Evolutionary conservation across 2,888 invertebrate genomes (phyloP).

Genomic region (Patella ulyssiponensis): DNA sequence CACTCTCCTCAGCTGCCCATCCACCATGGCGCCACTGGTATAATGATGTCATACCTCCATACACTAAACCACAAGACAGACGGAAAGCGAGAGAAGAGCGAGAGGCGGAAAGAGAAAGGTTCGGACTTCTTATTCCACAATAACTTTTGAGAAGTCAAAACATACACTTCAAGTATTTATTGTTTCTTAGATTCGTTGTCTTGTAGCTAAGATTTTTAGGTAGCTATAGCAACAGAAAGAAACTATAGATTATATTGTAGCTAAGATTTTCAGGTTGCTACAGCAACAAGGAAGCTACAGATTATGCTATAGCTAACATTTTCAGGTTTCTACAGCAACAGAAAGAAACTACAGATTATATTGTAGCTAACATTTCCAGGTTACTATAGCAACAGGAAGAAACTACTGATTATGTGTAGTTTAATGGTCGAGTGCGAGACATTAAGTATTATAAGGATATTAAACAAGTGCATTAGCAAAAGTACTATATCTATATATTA

Average conservation of each 20-base stretch:
- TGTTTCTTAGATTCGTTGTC: too few species aligned
- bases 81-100: slow-evolving; percentile 64
- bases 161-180: too few species aligned
- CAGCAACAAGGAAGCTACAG: slow-evolving; percentile 61
- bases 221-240: slow-evolving; percentile 20
- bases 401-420: slow-evolving; percentile 40
- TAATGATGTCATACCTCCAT: slow-evolving; percentile 66
- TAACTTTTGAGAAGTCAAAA: too few species aligned
- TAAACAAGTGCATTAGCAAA: too few species aligned
- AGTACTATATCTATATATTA: too few species aligned
- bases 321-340: too few species aligned
- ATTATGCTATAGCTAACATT: not conserved
- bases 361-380: slow-evolving; percentile 24
- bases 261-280: slow-evolving; percentile 36
- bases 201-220: too few species aligned
- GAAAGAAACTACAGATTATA: slow-evolving; percentile 27
- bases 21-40: slow-evolving; percentile 70
- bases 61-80: slow-evolving; percentile 62
- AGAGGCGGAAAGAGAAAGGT: slow-evolving; percentile 65
- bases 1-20: slow-evolving; percentile 51
- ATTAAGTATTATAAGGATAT: too few species aligned
- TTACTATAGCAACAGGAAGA: slow-evolving; percentile 58
- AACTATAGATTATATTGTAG: slow-evolving; percentile 10
- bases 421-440: too few species aligned
- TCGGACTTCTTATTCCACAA: too few species aligned